Evolutionary conservation across 2,113 vertebrate species (phyloP).

Genomic region (Ascaphus truei): DNA sequence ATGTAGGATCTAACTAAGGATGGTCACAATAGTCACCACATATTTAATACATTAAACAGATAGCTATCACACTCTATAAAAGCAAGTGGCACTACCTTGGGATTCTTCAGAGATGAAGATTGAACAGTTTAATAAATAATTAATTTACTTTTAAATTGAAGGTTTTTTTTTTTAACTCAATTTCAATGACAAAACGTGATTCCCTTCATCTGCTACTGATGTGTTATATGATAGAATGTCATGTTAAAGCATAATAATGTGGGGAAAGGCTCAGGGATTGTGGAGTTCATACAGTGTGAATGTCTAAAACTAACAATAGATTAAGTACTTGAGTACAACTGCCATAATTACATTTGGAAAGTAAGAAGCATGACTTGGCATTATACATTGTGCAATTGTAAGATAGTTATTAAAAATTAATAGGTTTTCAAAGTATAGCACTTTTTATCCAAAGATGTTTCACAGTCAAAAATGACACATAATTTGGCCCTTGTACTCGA

Average conservation of each 20-base stretch:
- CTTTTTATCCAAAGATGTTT: no score
- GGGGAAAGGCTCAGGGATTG: background rate
- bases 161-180: background rate
- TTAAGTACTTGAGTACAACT: background rate
- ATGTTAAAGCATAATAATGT: background rate
- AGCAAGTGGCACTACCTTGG: background rate
- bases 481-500: no score
- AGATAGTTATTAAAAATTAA: no score
- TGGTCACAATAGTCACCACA: background rate
- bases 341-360: background rate
- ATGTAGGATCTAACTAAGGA: constrained; percentile 8
- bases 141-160: background rate
- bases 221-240: background rate
- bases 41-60: no score
- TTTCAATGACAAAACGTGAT: background rate
- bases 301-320: background rate
- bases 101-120: background rate
- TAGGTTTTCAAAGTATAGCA: no score
- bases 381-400: background rate
- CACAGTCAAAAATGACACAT: no score
- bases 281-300: background rate
- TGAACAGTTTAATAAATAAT: background rate
- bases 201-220: background rate
- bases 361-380: background rate
- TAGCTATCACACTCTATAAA: background rate